Base-by-base conservation (phyloP, 2,797 vertebrate species). In the Tokudaia muenninki region DNA sequence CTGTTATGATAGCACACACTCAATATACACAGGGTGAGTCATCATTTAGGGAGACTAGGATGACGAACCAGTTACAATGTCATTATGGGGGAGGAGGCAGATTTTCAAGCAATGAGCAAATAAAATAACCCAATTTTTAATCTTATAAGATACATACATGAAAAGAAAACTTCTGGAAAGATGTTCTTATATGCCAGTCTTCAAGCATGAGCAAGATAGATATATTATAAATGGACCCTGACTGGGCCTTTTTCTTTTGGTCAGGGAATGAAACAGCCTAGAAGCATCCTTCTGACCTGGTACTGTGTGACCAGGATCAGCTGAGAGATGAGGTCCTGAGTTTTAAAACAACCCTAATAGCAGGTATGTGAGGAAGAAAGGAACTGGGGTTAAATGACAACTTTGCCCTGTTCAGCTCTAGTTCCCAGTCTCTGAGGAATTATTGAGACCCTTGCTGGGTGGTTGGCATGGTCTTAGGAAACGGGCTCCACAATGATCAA, bases 81-180 rank as follows among this genome's bases (percentile, higher is more conserved):
- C 92, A 13, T 31, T 21, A 7, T 41, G 21, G 21, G 11, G 16
- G 52, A 10, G 52, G 88, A 31, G 52, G 13, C 22, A 65, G 74
- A 81, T 52, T 65, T 77, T 89, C 91, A 63, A 84, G 80, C 1
- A 57, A 31, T 59, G 12, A 34, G 1, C 7, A 94, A 63, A 96
- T 24, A 75, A 22, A 67, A 94, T 22, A 72, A 91, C 37, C 13
- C 24, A 70, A 80, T 55, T 86, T 80, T 84, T 55, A 55, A 74
- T 87, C 91, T 95, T 55, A 77, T 50, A 61, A 91, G 77, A 82
- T 2, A 2, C 31, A 10, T 81, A 52, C 59, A 72, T 26, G 44
- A 79, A 95, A 94, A 90, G 13, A 78, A 88, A 75, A 72, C 24
- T 59, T 87, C 79, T 94, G 75, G 65, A 84, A 92, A 87, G 55